Conservation (phyloP, 2,888 invertebrate species). For the Calliopum simillimum region DNA sequence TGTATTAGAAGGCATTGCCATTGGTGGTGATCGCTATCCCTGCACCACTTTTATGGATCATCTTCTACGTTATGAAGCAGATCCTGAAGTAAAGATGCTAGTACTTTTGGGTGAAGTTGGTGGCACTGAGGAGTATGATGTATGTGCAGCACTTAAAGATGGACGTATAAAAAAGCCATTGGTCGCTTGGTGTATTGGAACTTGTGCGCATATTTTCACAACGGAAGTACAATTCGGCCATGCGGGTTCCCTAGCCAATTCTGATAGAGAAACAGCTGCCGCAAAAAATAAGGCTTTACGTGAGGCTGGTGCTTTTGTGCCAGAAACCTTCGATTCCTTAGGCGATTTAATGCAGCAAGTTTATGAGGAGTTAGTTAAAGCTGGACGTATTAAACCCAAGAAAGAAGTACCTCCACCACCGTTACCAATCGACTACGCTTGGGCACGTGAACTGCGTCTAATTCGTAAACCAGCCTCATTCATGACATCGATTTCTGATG, state of each 20-base stretch:
- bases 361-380: slow-evolving; percentile 80
- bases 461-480: slow-evolving; percentile 99
- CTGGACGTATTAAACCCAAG: slow-evolving; percentile 86
- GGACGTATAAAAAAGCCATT: slow-evolving; percentile 91
- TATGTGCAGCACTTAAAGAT: slow-evolving; percentile 86
- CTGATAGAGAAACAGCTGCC: slow-evolving; percentile 90
- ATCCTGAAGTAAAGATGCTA: slow-evolving; percentile 91
- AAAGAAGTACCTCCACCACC: slow-evolving; percentile 97
- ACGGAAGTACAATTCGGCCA: slow-evolving; percentile 98
- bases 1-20: slow-evolving; percentile 97
- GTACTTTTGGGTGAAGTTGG: slow-evolving; percentile 98
- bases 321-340: slow-evolving; percentile 89
- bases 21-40: slow-evolving; percentile 97
- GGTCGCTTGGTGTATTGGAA: slow-evolving; percentile 99
- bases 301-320: slow-evolving; percentile 89
- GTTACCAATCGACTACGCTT: slow-evolving; percentile 99
- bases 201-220: slow-evolving; percentile 87
- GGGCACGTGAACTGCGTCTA: slow-evolving; percentile 95
- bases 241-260: slow-evolving; percentile 98
- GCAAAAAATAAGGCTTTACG: slow-evolving; percentile 90
- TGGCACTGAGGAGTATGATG: slow-evolving; percentile 97
- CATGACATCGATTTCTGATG: slow-evolving; percentile 99
- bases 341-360: slow-evolving; percentile 84
- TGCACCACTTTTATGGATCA: slow-evolving; percentile 99
- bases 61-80: slow-evolving; percentile 85